Evolutionary conservation across 2,113 vertebrate genomes (phyloP).

Genomic region (Microtus oregoni): DNA sequence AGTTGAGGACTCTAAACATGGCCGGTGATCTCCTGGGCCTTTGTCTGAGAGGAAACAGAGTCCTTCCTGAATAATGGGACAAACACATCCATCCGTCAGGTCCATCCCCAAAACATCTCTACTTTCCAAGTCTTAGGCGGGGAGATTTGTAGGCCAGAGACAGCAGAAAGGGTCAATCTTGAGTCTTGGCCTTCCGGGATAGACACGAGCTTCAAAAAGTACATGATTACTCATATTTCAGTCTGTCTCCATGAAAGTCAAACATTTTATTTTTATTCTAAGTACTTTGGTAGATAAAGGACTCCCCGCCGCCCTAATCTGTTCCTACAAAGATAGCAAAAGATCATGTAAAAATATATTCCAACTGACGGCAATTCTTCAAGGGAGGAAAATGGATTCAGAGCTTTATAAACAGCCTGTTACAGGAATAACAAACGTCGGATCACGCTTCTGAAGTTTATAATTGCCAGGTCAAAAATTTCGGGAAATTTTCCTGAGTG

Average conservation of each 20-base stretch:
- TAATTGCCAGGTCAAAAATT: conserved; percentile 28
- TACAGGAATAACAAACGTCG: conserved; percentile 19
- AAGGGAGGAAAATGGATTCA: not conserved
- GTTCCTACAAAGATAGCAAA: conserved; percentile 38
- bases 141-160: not conserved
- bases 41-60: conserved; percentile 52
- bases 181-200: not conserved
- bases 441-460: conserved; percentile 8
- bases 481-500: not conserved
- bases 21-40: not conserved
- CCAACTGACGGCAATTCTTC: not conserved
- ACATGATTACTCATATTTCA: conserved; percentile 46
- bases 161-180: not conserved
- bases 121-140: not conserved
- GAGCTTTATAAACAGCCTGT: conserved; percentile 17
- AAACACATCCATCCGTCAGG: not conserved
- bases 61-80: not conserved
- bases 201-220: conserved; percentile 49
- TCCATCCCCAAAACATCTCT: conserved; percentile 4
- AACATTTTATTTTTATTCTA: conserved; percentile 47
- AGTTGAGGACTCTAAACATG: conserved; percentile 36
- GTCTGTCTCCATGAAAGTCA: conserved; percentile 50
- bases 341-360: conserved; percentile 43
- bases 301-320: not conserved
- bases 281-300: conserved; percentile 48